phyloP scores from a whole-genome alignment of 2,888 invertebrate genomes.

The Hypena proboscidalis region DNA sequence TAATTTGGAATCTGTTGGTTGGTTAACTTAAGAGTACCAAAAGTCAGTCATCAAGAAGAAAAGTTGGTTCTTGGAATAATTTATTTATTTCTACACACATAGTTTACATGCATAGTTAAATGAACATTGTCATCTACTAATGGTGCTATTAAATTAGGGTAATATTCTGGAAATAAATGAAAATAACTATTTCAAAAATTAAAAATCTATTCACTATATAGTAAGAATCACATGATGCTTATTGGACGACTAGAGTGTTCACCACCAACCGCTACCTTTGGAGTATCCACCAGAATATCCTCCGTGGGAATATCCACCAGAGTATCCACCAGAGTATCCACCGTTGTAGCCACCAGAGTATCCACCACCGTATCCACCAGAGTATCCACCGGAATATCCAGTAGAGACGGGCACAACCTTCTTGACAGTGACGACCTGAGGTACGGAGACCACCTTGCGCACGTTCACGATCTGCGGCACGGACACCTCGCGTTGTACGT shows the following conservation, averaged over 20 bases:
- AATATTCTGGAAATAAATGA: no score
- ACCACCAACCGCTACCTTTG: constrained; percentile 20
- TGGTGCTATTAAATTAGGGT: no score
- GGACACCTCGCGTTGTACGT: constrained; percentile 52
- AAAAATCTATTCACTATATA: neutral
- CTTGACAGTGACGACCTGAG: constrained; percentile 60
- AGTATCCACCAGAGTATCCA: constrained; percentile 17
- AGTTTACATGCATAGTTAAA: no score
- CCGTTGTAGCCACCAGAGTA: no score
- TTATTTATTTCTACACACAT: no score
- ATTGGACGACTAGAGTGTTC: constrained; percentile 16
- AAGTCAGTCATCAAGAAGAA: no score
- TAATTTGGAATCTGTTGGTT: no score
- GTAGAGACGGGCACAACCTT: constrained; percentile 48
- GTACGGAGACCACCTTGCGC: constrained; percentile 60
- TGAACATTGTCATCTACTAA: no score
- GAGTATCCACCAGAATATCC: constrained; percentile 19
- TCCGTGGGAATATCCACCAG: constrained; percentile 16
- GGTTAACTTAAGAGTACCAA: no score
- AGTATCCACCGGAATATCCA: constrained; percentile 23
- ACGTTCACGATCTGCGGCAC: constrained; percentile 55
- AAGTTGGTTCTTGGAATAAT: no score
- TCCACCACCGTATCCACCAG: constrained; percentile 10
- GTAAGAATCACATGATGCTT: constrained; percentile 8
- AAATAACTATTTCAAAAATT: neutral